Evolutionary conservation across 2,888 invertebrate species (phyloP), one percentile per base, ranked within the genome.

Genomic region (Sphaerophoria taeniata): DNA sequence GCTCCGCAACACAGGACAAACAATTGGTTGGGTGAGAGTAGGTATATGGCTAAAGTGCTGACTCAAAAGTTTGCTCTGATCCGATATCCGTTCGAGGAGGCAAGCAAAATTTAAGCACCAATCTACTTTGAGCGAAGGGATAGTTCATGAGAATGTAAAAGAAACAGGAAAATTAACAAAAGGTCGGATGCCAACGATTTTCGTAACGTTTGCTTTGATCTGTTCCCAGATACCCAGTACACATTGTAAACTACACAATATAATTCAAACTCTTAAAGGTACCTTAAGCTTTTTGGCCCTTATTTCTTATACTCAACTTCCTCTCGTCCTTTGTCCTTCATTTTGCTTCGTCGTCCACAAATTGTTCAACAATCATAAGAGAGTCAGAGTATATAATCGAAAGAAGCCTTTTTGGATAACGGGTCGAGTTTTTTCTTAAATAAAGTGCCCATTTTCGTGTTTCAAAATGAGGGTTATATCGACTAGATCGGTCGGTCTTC

Each of bases 31-130:
- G 51, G 65, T 63, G 43, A 24, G 24, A 24, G 1, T 2, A 24
- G 24, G 4, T 14, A n/a, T 34, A 47, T 33, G 4, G 63, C 9
- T 67, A 47, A 47, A 65, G 70, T 83, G 84, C 84, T 80, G 84
- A 84, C 72, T 80, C 75, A 49, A 76, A 71, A 84, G 67, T 84
- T 72, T 84, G 24, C 67, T 80, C 80, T 80, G 76, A 84, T 84
- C 84, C 80, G 72, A 84, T 80, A 84, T 84, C 80, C 80, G 84
- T 80, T 84, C n/a, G n/a, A n/a, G 61, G 76, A 84, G 79, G 74
- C 71, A 79, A 79, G 74, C 53, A 65, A 56, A 79, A 67, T 79
- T 79, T 71, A 76, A 70, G 70, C 58, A 75, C 67, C 47, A 47
- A 70, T 11, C 43, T 12, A 43, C 9, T 9, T 7, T 9, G 4